Evolutionary conservation across 1,140 invertebrate species (phyloP), one percentile per base, ranked within the genome.

Genomic region (Drosophila triauraria): DNA sequence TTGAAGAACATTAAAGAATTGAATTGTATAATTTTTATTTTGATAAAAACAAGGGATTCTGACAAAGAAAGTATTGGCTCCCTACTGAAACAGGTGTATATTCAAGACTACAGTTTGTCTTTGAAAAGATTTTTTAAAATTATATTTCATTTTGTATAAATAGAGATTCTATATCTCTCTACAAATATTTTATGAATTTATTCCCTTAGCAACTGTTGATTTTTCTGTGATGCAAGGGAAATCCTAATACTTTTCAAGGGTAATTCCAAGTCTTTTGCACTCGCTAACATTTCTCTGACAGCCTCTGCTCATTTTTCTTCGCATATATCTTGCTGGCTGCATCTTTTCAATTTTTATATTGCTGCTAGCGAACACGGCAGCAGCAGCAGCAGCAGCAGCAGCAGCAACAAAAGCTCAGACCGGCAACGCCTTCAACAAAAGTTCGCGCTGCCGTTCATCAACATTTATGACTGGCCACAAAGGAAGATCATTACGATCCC

Each of bases 401-500:
- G 81, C 76, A 74, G 62, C 75, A 88, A 83, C 80, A 88, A 88
- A 86, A 87, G 83, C 79, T 63, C 80, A 78, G 30, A 51, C 51
- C 46, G 70, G 84, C 64, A 87, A 88, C 84, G 84, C 84, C 84
- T 84, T 80, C 79, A 68, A 88, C 76, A 88, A 74, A 84, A 88
- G 85, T 84, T 88, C 70, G 85, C 85, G 75, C 85, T 90, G 84
- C 84, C 84, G 84, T 84, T 87, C 85, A 87, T 88, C 84, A 87
- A 88, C 85, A 87, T 87, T 88, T 88, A 88, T 80, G 84, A 88
- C 80, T 88, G 71, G 71, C 85, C 76, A 82, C 59, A 65, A 69
- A 72, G 58, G 82, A 77, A 50, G 58, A 63, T 69, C 63, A 65
- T 60, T 48, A 68, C 65, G 48, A 76, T 57, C 44, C 51, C 56